Evolutionary conservation across 2,888 invertebrate species (phyloP), one percentile per base, ranked within the genome.

Genomic region (Margaritifera margaritifera): DNA sequence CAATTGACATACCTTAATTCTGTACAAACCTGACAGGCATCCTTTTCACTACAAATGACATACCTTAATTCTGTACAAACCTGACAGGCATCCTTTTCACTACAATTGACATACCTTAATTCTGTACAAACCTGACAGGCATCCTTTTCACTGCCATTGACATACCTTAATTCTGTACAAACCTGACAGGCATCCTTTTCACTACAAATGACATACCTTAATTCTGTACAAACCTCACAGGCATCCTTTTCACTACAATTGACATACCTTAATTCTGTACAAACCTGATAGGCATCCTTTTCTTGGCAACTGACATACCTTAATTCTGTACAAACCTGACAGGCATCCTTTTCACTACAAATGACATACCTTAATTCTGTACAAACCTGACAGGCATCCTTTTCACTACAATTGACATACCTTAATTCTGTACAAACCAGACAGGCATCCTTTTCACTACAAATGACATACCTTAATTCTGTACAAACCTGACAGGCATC

Each of bases 221-320:
- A n/a, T 24, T n/a, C 22, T 11, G 24, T 18, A 55, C 56, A 55
- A 22, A 3, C 18, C n/a, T 55, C 15, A 22, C 15, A n/a, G n/a
- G 56, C 18, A 15, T 8, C 55, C 55, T 55, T 22, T 25, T 22
- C 19, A 15, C n/a, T 69, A 58, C 25, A 22, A 24, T 5, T 20
- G 62, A 69, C 81, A 78, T 80, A 89, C 89, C 85, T 84, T 63
- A n/a, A n/a, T 24, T n/a, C 22, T 11, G 24, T 18, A 55, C 56
- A 55, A 22, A 3, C 18, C n/a, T 55, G 56, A 22, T 2, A n/a
- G n/a, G 56, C 18, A 15, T 8, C 55, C 55, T 55, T 22, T 25
- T 22, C 19, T 6, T 20, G 68, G 59, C 25, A 22, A 24, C 6
- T 20, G 62, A 69, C 81, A 78, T 80, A 89, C 89, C 85, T 84